phyloP scores from a whole-genome alignment of 2,113 vertebrate species.

The Thalassoma bifasciatum region DNA sequence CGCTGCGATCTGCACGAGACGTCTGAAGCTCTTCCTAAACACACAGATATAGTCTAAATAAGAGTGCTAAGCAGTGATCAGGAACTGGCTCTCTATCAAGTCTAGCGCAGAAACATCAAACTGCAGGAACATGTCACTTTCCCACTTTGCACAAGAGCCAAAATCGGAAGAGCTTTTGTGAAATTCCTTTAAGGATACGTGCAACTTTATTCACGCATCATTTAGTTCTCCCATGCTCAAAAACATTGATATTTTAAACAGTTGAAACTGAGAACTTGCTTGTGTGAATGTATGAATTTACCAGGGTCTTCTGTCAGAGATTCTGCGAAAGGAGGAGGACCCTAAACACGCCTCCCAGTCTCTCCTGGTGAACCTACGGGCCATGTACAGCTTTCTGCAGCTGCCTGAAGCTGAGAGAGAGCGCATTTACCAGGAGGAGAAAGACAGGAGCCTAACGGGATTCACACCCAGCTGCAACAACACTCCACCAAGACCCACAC shows the following conservation, averaged over 20 bases:
- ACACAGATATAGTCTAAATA: constrained; percentile 39
- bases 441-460: constrained; percentile 94
- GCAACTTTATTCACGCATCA: too few relatives aligned
- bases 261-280: neutral
- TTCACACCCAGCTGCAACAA: constrained; percentile 93
- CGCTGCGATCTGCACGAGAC: constrained; percentile 37
- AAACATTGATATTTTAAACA: too few relatives aligned
- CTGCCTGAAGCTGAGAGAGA: constrained; percentile 95
- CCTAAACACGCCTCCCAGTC: constrained; percentile 98
- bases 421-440: constrained; percentile 97
- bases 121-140: constrained; percentile 22
- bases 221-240: neutral
- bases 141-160: constrained; percentile 18
- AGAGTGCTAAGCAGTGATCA: constrained; percentile 20
- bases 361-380: constrained; percentile 96
- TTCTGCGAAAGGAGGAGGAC: constrained; percentile 98
- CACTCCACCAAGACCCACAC: constrained; percentile 90
- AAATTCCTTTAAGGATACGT: constrained; percentile 13
- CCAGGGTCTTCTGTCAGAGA: constrained; percentile 98
- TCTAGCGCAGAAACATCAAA: constrained; percentile 38
- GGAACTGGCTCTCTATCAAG: constrained; percentile 24
- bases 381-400: constrained; percentile 98
- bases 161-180: neutral
- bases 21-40: constrained; percentile 39
- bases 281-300: constrained; percentile 7